Conservation (phyloP, 2,888 invertebrate genomes). For the Cheilosia soror region DNA sequence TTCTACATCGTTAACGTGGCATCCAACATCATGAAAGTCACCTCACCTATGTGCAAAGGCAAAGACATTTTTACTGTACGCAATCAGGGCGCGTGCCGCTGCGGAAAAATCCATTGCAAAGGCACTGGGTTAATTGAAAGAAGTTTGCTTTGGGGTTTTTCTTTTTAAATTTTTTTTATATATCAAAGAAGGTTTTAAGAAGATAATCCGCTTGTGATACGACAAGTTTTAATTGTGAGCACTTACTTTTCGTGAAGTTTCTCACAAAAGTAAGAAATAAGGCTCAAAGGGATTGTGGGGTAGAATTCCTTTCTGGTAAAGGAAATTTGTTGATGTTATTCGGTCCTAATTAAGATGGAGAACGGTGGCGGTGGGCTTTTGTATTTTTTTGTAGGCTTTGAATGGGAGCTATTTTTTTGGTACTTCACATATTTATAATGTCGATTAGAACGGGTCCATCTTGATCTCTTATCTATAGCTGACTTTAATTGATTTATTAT, state of each 20-base stretch:
- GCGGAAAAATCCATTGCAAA: conserved; percentile 32
- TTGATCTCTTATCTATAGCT: too few species aligned
- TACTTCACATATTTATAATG: too few species aligned
- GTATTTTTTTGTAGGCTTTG: too few species aligned
- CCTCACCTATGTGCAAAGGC: conserved; percentile 10
- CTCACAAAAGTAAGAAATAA: background rate
- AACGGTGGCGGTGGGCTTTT: too few species aligned
- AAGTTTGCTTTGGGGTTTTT: conserved; percentile 36
- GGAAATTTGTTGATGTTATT: conserved; percentile 31
- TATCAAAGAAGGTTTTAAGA: conserved; percentile 49
- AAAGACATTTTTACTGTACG: conserved; percentile 41
- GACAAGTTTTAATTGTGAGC: conserved; percentile 55
- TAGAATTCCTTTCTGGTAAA: background rate
- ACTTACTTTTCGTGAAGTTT: conserved; percentile 37
- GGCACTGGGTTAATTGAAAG: conserved; percentile 67
- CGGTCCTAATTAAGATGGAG: conserved; percentile 2
- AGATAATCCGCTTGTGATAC: conserved; percentile 64
- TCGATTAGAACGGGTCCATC: too few species aligned
- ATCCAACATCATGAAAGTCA: conserved; percentile 19
- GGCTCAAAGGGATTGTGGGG: conserved; percentile 10
- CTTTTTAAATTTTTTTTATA: background rate
- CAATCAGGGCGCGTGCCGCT: conserved; percentile 65
- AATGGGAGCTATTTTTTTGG: too few species aligned
- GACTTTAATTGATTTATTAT: too few species aligned
- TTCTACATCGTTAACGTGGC: conserved; percentile 46